Evolutionary conservation across 2,797 vertebrate genomes (phyloP), one percentile per base, ranked within the genome.

Genomic region (Rhodeus uyekii): DNA sequence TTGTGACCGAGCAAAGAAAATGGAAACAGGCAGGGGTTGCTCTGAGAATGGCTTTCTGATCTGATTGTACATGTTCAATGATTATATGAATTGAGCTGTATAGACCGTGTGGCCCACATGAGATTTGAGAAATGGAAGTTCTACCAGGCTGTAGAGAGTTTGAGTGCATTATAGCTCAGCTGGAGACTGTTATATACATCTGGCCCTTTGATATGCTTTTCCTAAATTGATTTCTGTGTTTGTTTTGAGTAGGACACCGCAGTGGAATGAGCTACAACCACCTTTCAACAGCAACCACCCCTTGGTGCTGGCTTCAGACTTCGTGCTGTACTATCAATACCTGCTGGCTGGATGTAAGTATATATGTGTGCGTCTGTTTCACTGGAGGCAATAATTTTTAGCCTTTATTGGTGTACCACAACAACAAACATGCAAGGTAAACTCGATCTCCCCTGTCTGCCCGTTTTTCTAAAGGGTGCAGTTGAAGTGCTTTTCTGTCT

Each of bases 201-300:
- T 87, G 86, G 61, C 77, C 79, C 82, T 75, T 1, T 74, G 39
- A 78, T 22, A 42, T 76, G 79, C n/a, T 5, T 48, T 64, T 80
- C 86, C 58, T 88, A 65, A 58, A 81, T 34, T 85, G 69, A 79
- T 89, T 80, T 91, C n/a, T 89, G 38, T 88, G 88, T 89, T 88
- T 91, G 87, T 88, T 88, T 90, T 76, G 84, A 84, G 83, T 91
- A 99, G 98, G 94, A 99, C 97, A 60, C 97, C 97, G 73, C 98
- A 98, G 86, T 99, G 98, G 98, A 98, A 98, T 88, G 98, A 99
- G 87, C 93, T 99, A 73, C 98, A 99, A 92, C 98, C 97, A 65
- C 98, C 97, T 68, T 99, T 99, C 95, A 97, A 95, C 91, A 94
- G 96, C 89, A 98, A 95, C 92, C 97, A 99, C 89, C 96, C 97